Evolutionary conservation across 1,140 invertebrate species (phyloP).

Genomic region (Hydropsyche tenuis): DNA sequence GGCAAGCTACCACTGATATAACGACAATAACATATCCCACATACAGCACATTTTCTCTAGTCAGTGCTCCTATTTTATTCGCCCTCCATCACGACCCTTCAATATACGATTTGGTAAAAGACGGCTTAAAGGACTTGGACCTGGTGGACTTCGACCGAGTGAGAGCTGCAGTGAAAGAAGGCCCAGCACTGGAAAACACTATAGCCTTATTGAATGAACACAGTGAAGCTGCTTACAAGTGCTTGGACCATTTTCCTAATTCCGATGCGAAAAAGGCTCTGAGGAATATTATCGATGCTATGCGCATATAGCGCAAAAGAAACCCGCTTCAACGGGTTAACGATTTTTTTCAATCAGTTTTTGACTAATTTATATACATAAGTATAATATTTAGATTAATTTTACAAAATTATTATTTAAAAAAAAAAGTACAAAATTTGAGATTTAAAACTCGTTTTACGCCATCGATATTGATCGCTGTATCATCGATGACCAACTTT

Average conservation of each 20-base stretch:
- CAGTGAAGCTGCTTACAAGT: conserved; percentile 70
- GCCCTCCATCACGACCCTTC: conserved; percentile 74
- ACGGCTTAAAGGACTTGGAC: conserved; percentile 69
- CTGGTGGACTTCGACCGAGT: conserved; percentile 70
- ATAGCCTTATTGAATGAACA: conserved; percentile 74
- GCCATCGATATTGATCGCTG: no score
- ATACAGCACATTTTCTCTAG: conserved; percentile 67
- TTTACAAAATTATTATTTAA: no score
- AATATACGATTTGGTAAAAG: conserved; percentile 71
- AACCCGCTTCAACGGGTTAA: no score
- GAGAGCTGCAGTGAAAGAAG: conserved; percentile 61
- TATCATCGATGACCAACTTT: no score
- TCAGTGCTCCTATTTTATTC: conserved; percentile 80
- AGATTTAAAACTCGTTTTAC: no score
- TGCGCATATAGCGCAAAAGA: conserved; percentile 3
- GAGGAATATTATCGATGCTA: conserved; percentile 64
- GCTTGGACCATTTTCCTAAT: conserved; percentile 68
- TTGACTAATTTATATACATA: no score
- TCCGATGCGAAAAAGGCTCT: conserved; percentile 69
- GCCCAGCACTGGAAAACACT: conserved; percentile 68
- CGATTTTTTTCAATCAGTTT: no score
- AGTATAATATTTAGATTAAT: no score
- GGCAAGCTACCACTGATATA: conserved; percentile 75
- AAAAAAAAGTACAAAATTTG: no score
- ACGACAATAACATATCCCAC: conserved; percentile 57